Conservation (phyloP, 2,113 vertebrate species). For the Misgurnus anguillicaudatus region DNA sequence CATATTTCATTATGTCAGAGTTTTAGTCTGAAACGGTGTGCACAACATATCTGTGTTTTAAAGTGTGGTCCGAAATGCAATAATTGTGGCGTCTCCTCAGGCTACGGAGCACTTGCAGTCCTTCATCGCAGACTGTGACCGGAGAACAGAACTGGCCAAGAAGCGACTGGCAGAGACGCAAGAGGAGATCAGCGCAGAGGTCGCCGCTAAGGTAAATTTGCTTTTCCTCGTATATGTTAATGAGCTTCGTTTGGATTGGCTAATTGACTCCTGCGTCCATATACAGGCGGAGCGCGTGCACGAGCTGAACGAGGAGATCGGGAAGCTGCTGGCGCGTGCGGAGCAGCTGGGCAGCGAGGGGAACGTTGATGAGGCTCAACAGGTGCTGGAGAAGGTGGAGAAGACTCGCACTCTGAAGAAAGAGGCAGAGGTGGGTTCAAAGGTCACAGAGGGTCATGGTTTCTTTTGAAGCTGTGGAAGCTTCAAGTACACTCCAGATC, state of each 20-base stretch:
- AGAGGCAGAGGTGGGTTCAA: conserved; percentile 89
- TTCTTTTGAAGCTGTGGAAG: not conserved
- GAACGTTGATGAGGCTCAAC: conserved; percentile 96
- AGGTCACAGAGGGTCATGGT: not conserved
- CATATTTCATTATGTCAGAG: too few relatives aligned
- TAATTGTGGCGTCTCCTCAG: conserved; percentile 63
- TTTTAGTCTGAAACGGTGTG: too few relatives aligned
- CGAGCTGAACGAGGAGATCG: conserved; percentile 98
- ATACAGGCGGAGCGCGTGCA: conserved; percentile 94
- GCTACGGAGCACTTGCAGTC: conserved; percentile 97
- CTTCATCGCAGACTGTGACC: conserved; percentile 96
- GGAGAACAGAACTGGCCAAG: conserved; percentile 96
- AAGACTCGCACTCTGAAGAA: conserved; percentile 91
- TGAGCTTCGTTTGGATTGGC: not conserved
- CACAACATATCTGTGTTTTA: too few relatives aligned
- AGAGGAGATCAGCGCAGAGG: conserved; percentile 98
- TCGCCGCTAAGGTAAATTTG: conserved; percentile 88
- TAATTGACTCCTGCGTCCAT: not conserved
- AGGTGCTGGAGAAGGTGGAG: conserved; percentile 97
- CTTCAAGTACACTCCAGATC: not conserved
- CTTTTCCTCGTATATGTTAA: not conserved
- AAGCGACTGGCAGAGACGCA: conserved; percentile 97
- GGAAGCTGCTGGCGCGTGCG: conserved; percentile 93
- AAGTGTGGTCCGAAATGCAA: too few relatives aligned
- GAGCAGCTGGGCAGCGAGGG: conserved; percentile 96